phyloP scores from a whole-genome alignment of 1,140 invertebrate genomes.

The Heliothis subflexa region DNA sequence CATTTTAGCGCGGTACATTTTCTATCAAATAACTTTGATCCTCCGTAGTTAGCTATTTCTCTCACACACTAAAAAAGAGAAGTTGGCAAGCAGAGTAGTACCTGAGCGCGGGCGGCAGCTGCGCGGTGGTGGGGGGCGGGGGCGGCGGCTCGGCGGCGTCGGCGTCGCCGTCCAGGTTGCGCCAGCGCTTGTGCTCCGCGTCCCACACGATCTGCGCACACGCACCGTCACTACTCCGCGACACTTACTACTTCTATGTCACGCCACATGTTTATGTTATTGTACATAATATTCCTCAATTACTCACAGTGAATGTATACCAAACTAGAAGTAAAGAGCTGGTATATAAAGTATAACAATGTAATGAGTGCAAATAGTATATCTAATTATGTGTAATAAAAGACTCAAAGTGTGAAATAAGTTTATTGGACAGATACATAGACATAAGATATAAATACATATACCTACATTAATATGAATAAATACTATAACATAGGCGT shows the following conservation, averaged over 20 bases:
- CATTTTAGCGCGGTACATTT: too few relatives aligned
- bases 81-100: too few relatives aligned
- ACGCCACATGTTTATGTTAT: too few relatives aligned
- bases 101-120: conserved; percentile 23
- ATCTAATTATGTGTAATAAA: conserved; percentile 46
- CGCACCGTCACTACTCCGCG: not conserved
- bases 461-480: not conserved
- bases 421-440: conserved; percentile 54
- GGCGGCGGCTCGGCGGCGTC: conserved; percentile 87
- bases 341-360: not conserved
- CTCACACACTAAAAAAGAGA: too few relatives aligned
- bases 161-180: conserved; percentile 92
- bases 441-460: conserved; percentile 11
- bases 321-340: too few relatives aligned
- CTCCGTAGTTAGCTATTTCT: too few relatives aligned
- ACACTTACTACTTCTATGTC: not conserved
- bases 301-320: too few relatives aligned
- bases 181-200: conserved; percentile 93
- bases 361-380: too few relatives aligned
- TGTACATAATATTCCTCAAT: too few relatives aligned
- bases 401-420: conserved; percentile 41
- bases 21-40: too few relatives aligned
- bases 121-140: conserved; percentile 88
- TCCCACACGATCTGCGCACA: conserved; percentile 95
- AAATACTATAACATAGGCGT: not conserved